phyloP scores from a whole-genome alignment of 1,140 invertebrate genomes.

The Heliconius congener region DNA sequence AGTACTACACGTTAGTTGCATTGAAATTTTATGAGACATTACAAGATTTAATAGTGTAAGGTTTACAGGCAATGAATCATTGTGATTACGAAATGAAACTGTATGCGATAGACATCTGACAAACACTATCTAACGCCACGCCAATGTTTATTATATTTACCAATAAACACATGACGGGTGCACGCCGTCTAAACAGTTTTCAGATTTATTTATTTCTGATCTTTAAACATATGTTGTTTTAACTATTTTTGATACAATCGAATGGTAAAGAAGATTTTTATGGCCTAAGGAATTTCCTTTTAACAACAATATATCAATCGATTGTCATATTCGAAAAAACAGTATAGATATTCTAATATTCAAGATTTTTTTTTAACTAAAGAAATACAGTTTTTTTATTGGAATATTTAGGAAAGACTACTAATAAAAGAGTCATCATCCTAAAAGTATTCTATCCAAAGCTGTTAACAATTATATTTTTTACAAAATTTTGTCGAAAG shows the following conservation, averaged over 20 bases:
- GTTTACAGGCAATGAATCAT: conserved; percentile 5
- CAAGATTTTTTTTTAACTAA: too few relatives aligned
- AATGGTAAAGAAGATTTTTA: too few relatives aligned
- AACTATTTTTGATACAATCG: neutral
- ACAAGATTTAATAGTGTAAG: conserved; percentile 3
- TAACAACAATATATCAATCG: too few relatives aligned
- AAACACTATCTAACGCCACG: conserved; percentile 1
- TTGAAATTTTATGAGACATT: neutral
- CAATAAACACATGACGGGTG: conserved; percentile 5
- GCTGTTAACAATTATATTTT: too few relatives aligned
- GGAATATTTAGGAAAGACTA: too few relatives aligned
- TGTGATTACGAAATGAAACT: neutral
- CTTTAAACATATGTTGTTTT: neutral
- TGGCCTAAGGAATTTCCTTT: too few relatives aligned
- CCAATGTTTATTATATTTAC: conserved; percentile 10
- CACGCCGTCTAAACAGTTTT: neutral
- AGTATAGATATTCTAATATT: neutral
- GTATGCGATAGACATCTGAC: neutral
- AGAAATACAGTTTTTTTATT: neutral
- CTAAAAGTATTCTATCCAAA: too few relatives aligned
- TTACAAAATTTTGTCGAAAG: too few relatives aligned
- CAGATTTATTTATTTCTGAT: neutral
- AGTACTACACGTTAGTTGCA: neutral
- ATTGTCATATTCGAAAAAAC: too few relatives aligned
- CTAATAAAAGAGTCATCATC: too few relatives aligned